These are phyloP conservation scores for Zaprionus obscuricornis DNA, from an alignment of 2,888 invertebrate genomes.

Conservation along the genomic window DNA sequence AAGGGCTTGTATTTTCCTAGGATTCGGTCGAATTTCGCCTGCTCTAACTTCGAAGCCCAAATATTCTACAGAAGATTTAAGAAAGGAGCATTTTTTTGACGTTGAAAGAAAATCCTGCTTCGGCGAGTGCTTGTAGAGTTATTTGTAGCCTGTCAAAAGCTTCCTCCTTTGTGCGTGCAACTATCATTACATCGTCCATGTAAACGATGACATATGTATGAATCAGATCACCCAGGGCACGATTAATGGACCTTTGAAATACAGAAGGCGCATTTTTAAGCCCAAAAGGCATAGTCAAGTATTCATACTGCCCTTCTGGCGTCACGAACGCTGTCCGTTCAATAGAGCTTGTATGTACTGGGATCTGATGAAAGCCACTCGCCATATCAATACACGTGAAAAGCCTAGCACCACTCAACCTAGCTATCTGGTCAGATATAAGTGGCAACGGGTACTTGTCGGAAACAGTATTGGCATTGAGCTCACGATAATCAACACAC, in stretches of 20 bases:
- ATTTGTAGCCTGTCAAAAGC: background rate
- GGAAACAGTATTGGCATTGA: background rate
- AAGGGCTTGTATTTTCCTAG: background rate
- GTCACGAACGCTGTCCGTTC: background rate
- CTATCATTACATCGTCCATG: background rate
- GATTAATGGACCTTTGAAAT: too few species aligned
- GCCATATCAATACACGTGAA: background rate
- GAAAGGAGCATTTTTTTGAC: conserved; percentile 2
- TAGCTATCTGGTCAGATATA: conserved; percentile 1
- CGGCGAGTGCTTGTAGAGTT: background rate
- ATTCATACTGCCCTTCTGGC: background rate
- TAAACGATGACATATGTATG: background rate
- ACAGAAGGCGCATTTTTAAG: conserved; percentile 4
- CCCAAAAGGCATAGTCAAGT: background rate
- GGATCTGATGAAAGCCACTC: conserved; percentile 1
- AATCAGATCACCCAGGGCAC: too few species aligned
- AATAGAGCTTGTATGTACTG: background rate
- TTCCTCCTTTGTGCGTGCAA: background rate
- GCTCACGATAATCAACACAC: too few species aligned
- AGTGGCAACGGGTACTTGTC: background rate
- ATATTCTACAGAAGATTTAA: conserved; percentile 4
- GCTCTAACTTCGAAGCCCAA: conserved; percentile 10
- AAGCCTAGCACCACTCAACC: conserved; percentile 1
- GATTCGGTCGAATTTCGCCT: conserved; percentile 11
- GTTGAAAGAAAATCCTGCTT: background rate